Evolutionary conservation across 2,797 vertebrate species (phyloP).

Genomic region (Cyprinella venusta): DNA sequence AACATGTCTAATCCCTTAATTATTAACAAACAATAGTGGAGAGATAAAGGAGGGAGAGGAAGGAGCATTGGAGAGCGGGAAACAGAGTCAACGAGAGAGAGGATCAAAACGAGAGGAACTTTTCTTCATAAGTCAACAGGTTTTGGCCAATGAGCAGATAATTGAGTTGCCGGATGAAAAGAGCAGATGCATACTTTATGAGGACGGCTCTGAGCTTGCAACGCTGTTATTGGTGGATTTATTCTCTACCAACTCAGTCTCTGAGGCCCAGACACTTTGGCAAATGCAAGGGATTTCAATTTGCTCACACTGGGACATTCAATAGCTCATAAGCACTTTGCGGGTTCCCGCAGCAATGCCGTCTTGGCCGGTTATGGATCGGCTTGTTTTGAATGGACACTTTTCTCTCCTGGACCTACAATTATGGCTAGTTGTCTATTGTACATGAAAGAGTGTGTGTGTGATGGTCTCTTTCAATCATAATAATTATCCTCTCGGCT

Average conservation of each 20-base stretch:
- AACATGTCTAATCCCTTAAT: constrained; percentile 74
- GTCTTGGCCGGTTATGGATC: constrained; percentile 63
- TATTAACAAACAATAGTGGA: constrained; percentile 72
- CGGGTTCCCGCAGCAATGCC: constrained; percentile 38
- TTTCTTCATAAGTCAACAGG: constrained; percentile 43
- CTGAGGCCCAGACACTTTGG: constrained; percentile 57
- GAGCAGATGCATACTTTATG: constrained; percentile 58
- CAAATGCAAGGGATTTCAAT: constrained; percentile 64
- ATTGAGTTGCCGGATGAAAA: constrained; percentile 45
- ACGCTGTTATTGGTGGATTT: constrained; percentile 58
- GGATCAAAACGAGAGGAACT: constrained; percentile 25
- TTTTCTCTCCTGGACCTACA: constrained; percentile 54
- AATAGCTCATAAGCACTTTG: constrained; percentile 51
- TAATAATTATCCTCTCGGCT: constrained; percentile 65
- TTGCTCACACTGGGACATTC: constrained; percentile 60
- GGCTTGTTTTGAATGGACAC: constrained; percentile 63
- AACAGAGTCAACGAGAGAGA: constrained; percentile 8
- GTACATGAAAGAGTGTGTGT: constrained; percentile 6
- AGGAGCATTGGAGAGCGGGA: constrained; percentile 19
- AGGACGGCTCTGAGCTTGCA: constrained; percentile 54
- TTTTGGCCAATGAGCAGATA: constrained; percentile 47
- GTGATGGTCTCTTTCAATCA: constrained; percentile 61
- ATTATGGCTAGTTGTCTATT: constrained; percentile 63
- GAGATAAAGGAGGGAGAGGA: constrained; percentile 53
- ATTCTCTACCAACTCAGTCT: constrained; percentile 50